Conservation (phyloP, 2,113 vertebrate genomes). For the Trichomycterus rosablanca region DNA sequence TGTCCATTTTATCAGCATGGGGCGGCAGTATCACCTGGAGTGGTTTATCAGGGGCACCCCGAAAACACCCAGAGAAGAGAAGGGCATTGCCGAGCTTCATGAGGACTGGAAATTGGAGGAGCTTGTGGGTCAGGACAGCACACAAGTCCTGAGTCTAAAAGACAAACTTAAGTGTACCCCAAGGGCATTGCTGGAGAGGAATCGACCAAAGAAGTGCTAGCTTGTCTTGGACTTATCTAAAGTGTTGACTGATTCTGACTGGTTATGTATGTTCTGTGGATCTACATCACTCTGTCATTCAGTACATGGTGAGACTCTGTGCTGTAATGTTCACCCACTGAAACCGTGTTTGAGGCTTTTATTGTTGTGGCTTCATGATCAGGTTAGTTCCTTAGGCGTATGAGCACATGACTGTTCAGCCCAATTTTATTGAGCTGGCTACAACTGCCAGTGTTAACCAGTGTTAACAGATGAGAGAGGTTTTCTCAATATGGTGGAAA, state of each 20-base stretch:
- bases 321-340: too few relatives aligned
- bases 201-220: slow-evolving; percentile 85
- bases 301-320: too few relatives aligned
- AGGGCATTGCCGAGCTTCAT: slow-evolving; percentile 81
- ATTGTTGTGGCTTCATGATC: slow-evolving; percentile 7
- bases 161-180: slow-evolving; percentile 91
- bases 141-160: slow-evolving; percentile 91
- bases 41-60: slow-evolving; percentile 82
- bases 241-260: too few relatives aligned
- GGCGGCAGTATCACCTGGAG: slow-evolving; percentile 93
- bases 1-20: too few relatives aligned
- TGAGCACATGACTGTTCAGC: slow-evolving; percentile 13
- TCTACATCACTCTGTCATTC: too few relatives aligned
- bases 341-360: too few relatives aligned
- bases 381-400: not conserved
- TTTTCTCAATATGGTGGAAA: too few relatives aligned
- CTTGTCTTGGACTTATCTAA: too few relatives aligned
- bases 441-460: too few relatives aligned
- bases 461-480: too few relatives aligned
- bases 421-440: too few relatives aligned
- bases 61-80: slow-evolving; percentile 67
- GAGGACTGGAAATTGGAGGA: slow-evolving; percentile 91
- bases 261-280: too few relatives aligned
- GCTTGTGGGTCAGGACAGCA: slow-evolving; percentile 78
- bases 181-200: slow-evolving; percentile 87